A percentile compares a stretch with the other conserved stretches of the same genome.
Conservation (phyloP, 2,888 invertebrate species). For the Anagyrus pseudococci region DNA sequence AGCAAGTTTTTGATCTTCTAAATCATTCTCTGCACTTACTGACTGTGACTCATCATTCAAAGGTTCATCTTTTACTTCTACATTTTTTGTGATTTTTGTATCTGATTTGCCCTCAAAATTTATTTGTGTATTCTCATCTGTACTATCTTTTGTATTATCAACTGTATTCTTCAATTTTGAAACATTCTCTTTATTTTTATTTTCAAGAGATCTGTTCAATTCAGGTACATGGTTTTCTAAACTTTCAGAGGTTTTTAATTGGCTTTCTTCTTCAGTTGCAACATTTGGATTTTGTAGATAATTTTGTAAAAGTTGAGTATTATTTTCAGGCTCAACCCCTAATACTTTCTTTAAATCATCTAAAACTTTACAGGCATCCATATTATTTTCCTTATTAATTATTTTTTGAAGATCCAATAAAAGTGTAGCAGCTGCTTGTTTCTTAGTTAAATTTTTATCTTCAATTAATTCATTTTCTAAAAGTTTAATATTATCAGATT, state of each 20-base stretch:
- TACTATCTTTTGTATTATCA: constrained; percentile 1
- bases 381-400: constrained; percentile 51
- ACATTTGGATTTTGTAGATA: constrained; percentile 43
- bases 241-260: too few species aligned
- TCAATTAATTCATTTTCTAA: constrained; percentile 49
- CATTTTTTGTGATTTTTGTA: constrained; percentile 40
- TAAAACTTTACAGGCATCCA: constrained; percentile 49
- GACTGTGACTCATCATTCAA: constrained; percentile 27
- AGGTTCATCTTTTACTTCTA: constrained; percentile 40
- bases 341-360: constrained; percentile 52
- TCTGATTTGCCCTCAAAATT: too few species aligned
- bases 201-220: constrained; percentile 28
- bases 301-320: constrained; percentile 49
- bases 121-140: constrained; percentile 8
- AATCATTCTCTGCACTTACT: constrained; percentile 30
- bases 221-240: constrained; percentile 11
- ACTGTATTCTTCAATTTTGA: constrained; percentile 11
- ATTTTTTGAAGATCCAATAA: constrained; percentile 53
- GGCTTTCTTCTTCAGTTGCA: constrained; percentile 19
- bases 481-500: constrained; percentile 38
- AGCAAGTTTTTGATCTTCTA: constrained; percentile 36
- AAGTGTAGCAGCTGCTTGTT: constrained; percentile 48
- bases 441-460: constrained; percentile 41
- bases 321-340: constrained; percentile 50
- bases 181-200: constrained; percentile 7